Evolutionary conservation across 2,888 invertebrate genomes (phyloP).

Genomic region (Eupithecia inturbata): DNA sequence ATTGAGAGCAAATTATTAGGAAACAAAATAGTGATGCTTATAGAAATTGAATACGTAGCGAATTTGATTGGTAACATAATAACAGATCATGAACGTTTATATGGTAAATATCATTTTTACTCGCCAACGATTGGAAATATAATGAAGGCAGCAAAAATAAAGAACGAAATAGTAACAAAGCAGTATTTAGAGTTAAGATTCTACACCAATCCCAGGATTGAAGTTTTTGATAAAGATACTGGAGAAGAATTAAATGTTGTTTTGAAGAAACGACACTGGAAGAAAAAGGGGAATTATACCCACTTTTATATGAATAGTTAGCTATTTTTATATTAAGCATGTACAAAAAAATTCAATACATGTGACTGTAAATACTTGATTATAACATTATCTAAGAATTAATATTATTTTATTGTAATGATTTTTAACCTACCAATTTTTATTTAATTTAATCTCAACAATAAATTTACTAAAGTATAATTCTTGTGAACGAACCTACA

Average conservation of each 20-base stretch:
- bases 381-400: neutral
- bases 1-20: conserved; percentile 56
- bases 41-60: conserved; percentile 60
- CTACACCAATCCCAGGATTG: conserved; percentile 59
- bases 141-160: conserved; percentile 62
- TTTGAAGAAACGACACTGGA: conserved; percentile 36
- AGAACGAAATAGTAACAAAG: conserved; percentile 60
- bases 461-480: too few relatives aligned
- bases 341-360: neutral
- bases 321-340: neutral
- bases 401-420: neutral
- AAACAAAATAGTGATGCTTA: conserved; percentile 55
- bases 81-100: conserved; percentile 59
- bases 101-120: conserved; percentile 71
- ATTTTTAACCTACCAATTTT: too few relatives aligned
- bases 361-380: neutral
- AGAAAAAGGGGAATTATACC: conserved; percentile 28
- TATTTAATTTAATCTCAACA: too few relatives aligned
- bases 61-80: conserved; percentile 59
- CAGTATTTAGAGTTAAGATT: conserved; percentile 64
- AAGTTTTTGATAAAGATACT: conserved; percentile 56
- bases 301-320: neutral
- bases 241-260: conserved; percentile 41
- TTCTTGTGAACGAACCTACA: too few relatives aligned
- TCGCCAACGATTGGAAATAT: conserved; percentile 62